phyloP scores from a whole-genome alignment of 2,797 vertebrate genomes.

The Propithecus perrieri region DNA sequence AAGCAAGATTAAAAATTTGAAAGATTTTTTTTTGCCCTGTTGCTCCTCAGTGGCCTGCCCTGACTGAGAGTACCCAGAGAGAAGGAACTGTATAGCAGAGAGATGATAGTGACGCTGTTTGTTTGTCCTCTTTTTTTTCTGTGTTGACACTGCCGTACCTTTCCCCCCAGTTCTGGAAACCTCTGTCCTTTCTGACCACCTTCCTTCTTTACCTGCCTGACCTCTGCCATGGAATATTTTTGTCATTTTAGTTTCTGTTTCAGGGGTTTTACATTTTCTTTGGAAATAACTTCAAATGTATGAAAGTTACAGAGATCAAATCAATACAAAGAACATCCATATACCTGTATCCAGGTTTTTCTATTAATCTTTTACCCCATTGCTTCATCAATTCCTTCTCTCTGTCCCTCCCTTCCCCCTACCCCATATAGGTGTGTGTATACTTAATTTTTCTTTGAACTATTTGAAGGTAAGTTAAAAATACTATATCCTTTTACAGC shows the following conservation, averaged over 20 bases:
- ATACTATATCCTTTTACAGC: not conserved
- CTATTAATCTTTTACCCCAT: not conserved
- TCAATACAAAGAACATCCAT: not conserved
- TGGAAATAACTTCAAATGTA: not conserved
- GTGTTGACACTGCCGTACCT: not conserved
- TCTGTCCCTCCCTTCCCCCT: not conserved
- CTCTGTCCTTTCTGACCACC: not conserved
- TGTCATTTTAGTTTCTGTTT: not conserved
- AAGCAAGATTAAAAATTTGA: not conserved
- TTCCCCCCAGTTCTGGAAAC: not conserved
- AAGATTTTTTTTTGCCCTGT: not conserved
- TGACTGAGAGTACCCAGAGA: not conserved
- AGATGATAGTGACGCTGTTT: rapidly evolving
- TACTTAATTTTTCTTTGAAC: not conserved
- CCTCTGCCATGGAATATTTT: not conserved
- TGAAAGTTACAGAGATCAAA: not conserved
- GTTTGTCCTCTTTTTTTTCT: not conserved
- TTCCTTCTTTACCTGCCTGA: not conserved
- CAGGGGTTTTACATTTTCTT: not conserved
- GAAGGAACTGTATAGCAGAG: not conserved
- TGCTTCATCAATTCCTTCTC: not conserved
- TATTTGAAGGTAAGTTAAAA: constrained; percentile 37
- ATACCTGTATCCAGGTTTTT: not conserved
- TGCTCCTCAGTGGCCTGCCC: not conserved
- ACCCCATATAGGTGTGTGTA: not conserved